A percentile compares a stretch with the other conserved stretches of the same genome.
Conservation (phyloP, 2,888 invertebrate species). For the Dryobota labecula region DNA sequence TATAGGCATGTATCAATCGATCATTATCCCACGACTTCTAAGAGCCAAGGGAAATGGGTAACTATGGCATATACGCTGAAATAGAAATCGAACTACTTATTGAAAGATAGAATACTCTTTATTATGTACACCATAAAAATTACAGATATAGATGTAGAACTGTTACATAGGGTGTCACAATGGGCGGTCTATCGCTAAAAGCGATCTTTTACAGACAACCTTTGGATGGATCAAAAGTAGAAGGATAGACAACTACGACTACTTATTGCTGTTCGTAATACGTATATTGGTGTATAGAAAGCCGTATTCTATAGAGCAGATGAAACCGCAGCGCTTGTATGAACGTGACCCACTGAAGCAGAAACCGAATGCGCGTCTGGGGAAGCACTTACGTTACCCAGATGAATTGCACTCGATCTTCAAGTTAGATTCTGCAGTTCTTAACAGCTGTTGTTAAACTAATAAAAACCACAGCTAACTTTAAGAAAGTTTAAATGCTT, state of each 20-base stretch:
- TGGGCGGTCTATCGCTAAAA: too few relatives aligned
- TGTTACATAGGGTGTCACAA: too few relatives aligned
- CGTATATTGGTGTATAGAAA: slow-evolving; percentile 28
- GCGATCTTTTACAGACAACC: too few relatives aligned
- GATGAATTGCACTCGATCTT: slow-evolving; percentile 46
- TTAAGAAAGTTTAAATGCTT: background rate
- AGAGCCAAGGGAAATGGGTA: slow-evolving; percentile 40
- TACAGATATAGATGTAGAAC: too few relatives aligned
- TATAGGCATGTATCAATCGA: slow-evolving; percentile 52
- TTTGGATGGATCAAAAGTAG: too few relatives aligned
- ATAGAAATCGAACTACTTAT: slow-evolving; percentile 43
- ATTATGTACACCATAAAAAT: too few relatives aligned
- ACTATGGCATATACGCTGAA: slow-evolving; percentile 30
- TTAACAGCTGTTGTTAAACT: slow-evolving; percentile 21
- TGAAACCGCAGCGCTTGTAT: slow-evolving; percentile 55
- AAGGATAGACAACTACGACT: too few relatives aligned
- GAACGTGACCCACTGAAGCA: slow-evolving; percentile 49
- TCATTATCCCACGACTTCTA: slow-evolving; percentile 51
- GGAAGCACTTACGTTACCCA: slow-evolving; percentile 49
- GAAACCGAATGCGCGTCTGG: slow-evolving; percentile 53
- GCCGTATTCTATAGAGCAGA: slow-evolving; percentile 35
- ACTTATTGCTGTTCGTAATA: slow-evolving; percentile 15
- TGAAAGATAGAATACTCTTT: too few relatives aligned
- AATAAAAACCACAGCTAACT: background rate
- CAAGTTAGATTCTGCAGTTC: slow-evolving; percentile 12